Base-by-base conservation (phyloP, 2,797 vertebrate genomes). In the Toxotes lorentzi region DNA sequence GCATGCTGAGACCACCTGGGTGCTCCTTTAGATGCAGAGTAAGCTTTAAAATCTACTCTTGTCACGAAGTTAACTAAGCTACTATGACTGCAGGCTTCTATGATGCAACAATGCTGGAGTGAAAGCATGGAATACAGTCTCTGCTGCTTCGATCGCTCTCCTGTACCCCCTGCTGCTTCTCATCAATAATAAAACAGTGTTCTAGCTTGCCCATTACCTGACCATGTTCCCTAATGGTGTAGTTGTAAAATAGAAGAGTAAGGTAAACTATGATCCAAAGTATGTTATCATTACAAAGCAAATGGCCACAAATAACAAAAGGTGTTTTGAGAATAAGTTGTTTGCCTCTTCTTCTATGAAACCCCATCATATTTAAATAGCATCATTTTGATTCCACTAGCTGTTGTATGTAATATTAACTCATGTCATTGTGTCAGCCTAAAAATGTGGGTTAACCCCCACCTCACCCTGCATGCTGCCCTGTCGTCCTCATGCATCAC, bases 161-260 rank as follows among this genome's bases (percentile, higher is more conserved):
- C 58, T 57, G 64, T 62, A 27, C 48, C 23, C 23, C 64, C 67
- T 40, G 50, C 73, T 67, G 61, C 48, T 30, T 40, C 63, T 73
- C 74, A 83, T 91, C 61, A 79, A 83, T 89, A 87, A 86, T 89
- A 73, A 77, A 82, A 57, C 24, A 58, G 65, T 7, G 24, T 47
- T 76, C 60, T 53, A 68, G 67, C 77, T 45, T 11, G 23, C 11
- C 45, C 43, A 76, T 78, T 78, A 80, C 58, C 40, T 65, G 54
- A 76, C 41, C 30, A 69, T 61, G 66, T 35, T 79, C 11, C 41
- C 12, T 69, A 56, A 79, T 75, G 70, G 40, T 35, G 56, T 4
- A 47, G 34, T 16, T 40, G 57, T 57, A 68, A 54, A 54, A 79
- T 5, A 61, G 16, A 59, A 34, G 32, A 24, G 9, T 16, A 30